Evolutionary conservation across 2,113 vertebrate species (phyloP), one percentile per base, ranked within the genome.

Genomic region (Helogale parvula): DNA sequence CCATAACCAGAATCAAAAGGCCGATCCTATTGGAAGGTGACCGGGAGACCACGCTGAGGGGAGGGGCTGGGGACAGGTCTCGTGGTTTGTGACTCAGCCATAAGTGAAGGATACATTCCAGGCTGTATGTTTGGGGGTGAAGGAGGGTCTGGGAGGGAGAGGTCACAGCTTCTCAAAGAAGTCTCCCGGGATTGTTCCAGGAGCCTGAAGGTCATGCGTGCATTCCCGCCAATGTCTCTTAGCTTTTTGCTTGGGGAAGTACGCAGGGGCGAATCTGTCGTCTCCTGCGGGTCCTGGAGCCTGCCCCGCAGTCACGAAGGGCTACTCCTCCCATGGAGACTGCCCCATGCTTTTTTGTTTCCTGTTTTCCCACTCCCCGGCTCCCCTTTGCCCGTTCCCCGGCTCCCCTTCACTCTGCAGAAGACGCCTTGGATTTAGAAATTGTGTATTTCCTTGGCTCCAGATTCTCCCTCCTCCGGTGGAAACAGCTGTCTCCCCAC

Each of bases 101-200:
- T 7, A 35, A 23, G 29, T 11, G 12, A 47, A 66, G 31, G 29
- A 0, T 13, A 0, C 10, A 1, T 0, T 0, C 54, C 16, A n/a
- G 14, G 52, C 57, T 47, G 0, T 60, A 6, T 29, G 45, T 25
- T 15, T 71, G 63, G 16, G 7, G 41, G 11, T 41, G 15, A 9
- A 35, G 19, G 38, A 7, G 66, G 35, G 16, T 80, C 23, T 86
- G 15, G 31, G 12, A 41, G 3, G 31, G 14, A 65, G 41, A 85
- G n/a, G 2, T 17, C 66, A 60, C 15, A 60, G n/a, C 88, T 86
- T 80, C 88, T 71, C 25, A 63, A 66, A 45, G 41, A 27, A 35
- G 7, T 12, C 33, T 71, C 35, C n/a, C 52, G 0, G 0, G 21
- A 33, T 31, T 35, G 38, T 65, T n/a, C 45, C 21, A 6, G 38